These are phyloP conservation scores for Cataglyphis livida DNA, from an alignment of 2,888 invertebrate genomes.

Conservation along the genomic window DNA sequence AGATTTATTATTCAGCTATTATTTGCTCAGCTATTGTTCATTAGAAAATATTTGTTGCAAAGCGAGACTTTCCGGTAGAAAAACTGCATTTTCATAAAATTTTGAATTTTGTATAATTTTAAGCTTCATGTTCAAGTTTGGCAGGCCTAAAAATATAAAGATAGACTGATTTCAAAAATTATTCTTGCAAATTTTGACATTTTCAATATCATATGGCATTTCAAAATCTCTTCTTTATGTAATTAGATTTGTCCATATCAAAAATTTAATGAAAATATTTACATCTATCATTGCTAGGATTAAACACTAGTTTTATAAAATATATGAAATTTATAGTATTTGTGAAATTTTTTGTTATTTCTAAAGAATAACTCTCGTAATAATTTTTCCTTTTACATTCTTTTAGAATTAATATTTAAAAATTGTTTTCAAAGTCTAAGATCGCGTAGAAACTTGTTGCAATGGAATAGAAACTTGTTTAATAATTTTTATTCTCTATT, in stretches of 20 bases:
- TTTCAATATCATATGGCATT: not conserved
- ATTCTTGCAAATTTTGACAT: not conserved
- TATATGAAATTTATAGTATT: too few relatives aligned
- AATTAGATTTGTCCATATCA: not conserved
- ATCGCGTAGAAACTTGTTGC: not conserved
- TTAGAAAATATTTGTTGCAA: not conserved
- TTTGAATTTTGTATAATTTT: not conserved
- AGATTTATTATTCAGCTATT: too few relatives aligned
- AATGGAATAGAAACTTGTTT: not conserved
- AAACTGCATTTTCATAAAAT: not conserved
- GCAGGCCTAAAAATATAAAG: not conserved
- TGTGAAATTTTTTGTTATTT: not conserved
- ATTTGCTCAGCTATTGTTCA: too few relatives aligned
- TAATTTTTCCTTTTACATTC: not conserved
- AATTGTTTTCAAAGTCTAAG: not conserved
- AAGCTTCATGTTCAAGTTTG: not conserved
- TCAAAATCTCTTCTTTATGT: too few relatives aligned
- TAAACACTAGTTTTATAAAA: not conserved
- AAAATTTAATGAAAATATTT: constrained; percentile 5
- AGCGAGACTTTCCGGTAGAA: not conserved
- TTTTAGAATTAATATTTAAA: not conserved
- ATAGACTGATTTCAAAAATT: not conserved
- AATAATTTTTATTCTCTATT: not conserved
- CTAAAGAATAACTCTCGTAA: not conserved
- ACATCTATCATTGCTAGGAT: not conserved